Conservation (phyloP, 2,888 invertebrate genomes). For the Fragum whitleyi region DNA sequence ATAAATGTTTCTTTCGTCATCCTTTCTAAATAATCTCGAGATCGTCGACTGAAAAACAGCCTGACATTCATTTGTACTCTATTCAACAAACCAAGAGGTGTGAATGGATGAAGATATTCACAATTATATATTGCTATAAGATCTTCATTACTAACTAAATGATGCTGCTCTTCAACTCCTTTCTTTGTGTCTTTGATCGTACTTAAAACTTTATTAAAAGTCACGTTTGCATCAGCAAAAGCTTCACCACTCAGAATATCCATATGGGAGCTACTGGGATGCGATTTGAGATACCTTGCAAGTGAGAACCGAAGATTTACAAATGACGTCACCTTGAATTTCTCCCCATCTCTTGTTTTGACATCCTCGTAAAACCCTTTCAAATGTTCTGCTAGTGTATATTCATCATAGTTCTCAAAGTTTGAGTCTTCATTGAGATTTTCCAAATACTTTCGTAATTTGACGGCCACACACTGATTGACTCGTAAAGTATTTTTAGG, state of each 20-base stretch:
- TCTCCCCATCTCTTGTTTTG: constrained; percentile 14
- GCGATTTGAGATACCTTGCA: constrained; percentile 10
- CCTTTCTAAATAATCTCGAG: constrained; percentile 1
- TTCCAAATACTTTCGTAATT: constrained; percentile 8
- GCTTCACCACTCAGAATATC: constrained; percentile 14
- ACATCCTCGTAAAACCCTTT: constrained; percentile 13
- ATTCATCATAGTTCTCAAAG: constrained; percentile 16
- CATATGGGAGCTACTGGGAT: not conserved
- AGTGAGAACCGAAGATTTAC: constrained; percentile 10
- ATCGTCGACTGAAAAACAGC: constrained; percentile 1
- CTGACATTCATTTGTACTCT: constrained; percentile 13
- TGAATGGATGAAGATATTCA: not conserved
- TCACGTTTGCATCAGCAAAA: not conserved
- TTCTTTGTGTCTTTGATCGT: constrained; percentile 4
- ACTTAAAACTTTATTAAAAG: constrained; percentile 1
- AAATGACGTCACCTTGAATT: constrained; percentile 11
- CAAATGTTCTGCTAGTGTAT: not conserved
- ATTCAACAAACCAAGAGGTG: constrained; percentile 6
- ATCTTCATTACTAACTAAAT: not conserved
- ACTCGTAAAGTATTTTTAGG: constrained; percentile 13
- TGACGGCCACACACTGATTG: constrained; percentile 2
- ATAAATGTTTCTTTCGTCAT: constrained; percentile 1
- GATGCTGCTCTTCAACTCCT: not conserved
- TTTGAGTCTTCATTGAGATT: not conserved
- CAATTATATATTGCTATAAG: not conserved